These are phyloP conservation scores for Girardinichthys multiradiatus DNA, from an alignment of 2,113 vertebrate genomes.

Conservation along the genomic window DNA sequence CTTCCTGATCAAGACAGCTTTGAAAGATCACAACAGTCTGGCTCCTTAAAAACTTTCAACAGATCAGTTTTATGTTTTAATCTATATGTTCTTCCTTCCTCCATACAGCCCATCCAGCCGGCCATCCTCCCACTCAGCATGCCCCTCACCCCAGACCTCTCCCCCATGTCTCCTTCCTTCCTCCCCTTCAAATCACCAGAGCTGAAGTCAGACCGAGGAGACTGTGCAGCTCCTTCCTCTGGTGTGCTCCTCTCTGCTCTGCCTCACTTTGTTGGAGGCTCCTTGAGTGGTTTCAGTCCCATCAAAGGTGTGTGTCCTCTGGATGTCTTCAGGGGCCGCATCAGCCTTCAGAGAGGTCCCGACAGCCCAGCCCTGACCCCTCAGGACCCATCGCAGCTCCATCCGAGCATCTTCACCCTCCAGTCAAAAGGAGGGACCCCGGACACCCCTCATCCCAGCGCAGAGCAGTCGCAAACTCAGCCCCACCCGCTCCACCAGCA, in stretches of 20 bases:
- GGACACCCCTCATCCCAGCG: constrained; percentile 38
- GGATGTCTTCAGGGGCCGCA: constrained; percentile 74
- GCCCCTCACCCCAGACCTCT: constrained; percentile 72
- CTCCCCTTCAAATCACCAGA: constrained; percentile 64
- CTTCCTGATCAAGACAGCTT: no score
- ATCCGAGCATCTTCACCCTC: constrained; percentile 44
- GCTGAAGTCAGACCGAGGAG: constrained; percentile 42
- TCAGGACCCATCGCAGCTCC: constrained; percentile 59
- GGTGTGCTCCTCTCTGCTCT: constrained; percentile 59
- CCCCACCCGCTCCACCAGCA: constrained; percentile 38
- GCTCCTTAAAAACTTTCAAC: background rate
- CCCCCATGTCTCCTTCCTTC: constrained; percentile 63
- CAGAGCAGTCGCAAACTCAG: constrained; percentile 34
- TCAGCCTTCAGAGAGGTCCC: constrained; percentile 65
- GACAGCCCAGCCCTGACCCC: constrained; percentile 55
- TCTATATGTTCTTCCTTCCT: background rate
- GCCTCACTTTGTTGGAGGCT: constrained; percentile 65
- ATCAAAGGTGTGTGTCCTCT: constrained; percentile 80
- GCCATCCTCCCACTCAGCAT: constrained; percentile 13
- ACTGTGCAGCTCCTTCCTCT: constrained; percentile 5
- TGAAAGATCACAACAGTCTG: background rate
- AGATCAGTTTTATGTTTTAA: background rate
- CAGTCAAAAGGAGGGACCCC: constrained; percentile 64
- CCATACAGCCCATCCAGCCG: constrained; percentile 49
- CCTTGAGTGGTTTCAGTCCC: constrained; percentile 74